Base-by-base conservation (phyloP, 2,113 vertebrate genomes). In the Otocyon megalotis region DNA sequence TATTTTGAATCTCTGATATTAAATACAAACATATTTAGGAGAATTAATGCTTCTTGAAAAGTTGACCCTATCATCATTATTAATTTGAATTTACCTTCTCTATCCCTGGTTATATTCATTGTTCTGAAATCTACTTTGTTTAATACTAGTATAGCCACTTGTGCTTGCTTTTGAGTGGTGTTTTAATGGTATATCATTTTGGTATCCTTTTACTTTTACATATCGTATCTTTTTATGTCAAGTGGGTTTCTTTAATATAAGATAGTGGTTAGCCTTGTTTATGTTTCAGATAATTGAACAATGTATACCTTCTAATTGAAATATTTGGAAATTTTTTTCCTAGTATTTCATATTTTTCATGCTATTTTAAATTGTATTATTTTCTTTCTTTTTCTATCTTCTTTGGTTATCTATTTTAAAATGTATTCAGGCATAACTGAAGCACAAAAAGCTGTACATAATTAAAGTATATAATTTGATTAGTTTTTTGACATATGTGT, bases 261-360 rank as follows among this genome's bases (percentile, higher is more conserved):
- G 56, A 11, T 74, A 80, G 67, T 67, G 26, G 90, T 85, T 76
- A 56, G 1, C 35, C 76, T 8, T 72, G 0, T 35, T 88, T 76
- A 62, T 63, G 86, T 95, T 83, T 82, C 65, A 62, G 77, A 15
- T 90, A 90, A 76, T 22, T 81, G 85, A 81, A 72, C 22, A 93
- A 48, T 76, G 26, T 90, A 77, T 83, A 17, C 12, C 15, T 93
- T 90, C 90, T 77, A 87, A 12, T 63, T 76, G 3, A 7, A 77
- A 50, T 95, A 76, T 90, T 91, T 96, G 37, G 19, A 84, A 95
- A 87, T 91, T 92, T 88, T 60, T 83, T 81, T 82, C 32, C 71
- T 79, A 85, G 32, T 87, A 32, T 6, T 88, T 77, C 32, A 62
- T 69, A 86, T 82, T 90, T 65, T 95, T 85, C 13, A 85, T 65